Base-by-base conservation (phyloP, 1,140 invertebrate genomes). In the Drosophila ogumai region DNA sequence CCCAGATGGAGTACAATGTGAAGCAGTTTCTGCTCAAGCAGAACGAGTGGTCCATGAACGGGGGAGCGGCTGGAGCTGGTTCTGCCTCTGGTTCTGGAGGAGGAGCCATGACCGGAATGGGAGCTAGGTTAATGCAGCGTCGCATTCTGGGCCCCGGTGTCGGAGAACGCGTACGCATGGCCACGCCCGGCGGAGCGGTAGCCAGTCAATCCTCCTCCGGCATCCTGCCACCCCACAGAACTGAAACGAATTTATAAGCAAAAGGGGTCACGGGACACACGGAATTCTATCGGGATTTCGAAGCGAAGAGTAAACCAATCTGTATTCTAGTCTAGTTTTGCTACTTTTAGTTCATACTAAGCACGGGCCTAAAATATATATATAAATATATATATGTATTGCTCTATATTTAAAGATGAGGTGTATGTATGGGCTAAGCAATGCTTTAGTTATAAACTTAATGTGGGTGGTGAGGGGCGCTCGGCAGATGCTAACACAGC, bases 1-100 rank as follows among this genome's bases (percentile, higher is more conserved):
- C 94, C 17, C 93, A 94, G 76, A 95, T 95, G 94, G 94, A 95
- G 75, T 94, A 94, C 81, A 95, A 95, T 90, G 94, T 95, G 5
- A 94, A 94, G 88, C 94, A 94, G 77, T 95, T 95, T 75, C 81
- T 95, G 71, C 82, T 94, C 56, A 94, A 94, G 63, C 94, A 94
- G 17, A 94, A 94, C 15, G 93, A 94, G 76, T 95, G 94, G 94
- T 93, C 93, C 15, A 94, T 93, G 76, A 77, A 86, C 3, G 64
- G 68, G n/a, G 47, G 46, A 15, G 41, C 49, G 25, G 22, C 10
- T 2, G 55, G 36, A 1, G 31, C 40, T 19, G 58, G 49, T 12
- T 36, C 31, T 0, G 56, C 17, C 5, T 43, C 46, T 22, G 63
- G 50, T 9, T 36, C 31, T 1, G 59, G 38, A 6, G 52, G 44